phyloP scores from a whole-genome alignment of 1,140 invertebrate species.

The Manduca sexta region DNA sequence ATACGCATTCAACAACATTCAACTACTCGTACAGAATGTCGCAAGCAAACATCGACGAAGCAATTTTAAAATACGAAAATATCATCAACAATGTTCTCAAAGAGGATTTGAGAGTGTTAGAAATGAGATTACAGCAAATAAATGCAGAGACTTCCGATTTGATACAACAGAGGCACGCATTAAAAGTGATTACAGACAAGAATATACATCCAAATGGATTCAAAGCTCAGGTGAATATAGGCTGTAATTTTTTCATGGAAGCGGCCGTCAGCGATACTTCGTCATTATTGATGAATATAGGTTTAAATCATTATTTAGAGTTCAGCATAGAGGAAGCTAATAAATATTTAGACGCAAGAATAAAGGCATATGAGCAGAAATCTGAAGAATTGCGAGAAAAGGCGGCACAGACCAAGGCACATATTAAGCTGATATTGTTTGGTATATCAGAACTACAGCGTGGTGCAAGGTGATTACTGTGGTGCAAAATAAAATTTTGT shows the following conservation, averaged over 20 bases:
- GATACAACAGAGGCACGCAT: constrained; percentile 79
- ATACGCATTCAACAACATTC: too few species aligned
- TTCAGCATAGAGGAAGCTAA: constrained; percentile 82
- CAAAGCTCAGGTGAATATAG: constrained; percentile 86
- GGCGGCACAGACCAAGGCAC: constrained; percentile 81
- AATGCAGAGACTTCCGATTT: constrained; percentile 84
- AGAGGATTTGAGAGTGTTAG: constrained; percentile 76
- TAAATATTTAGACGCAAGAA: constrained; percentile 80
- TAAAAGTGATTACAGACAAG: constrained; percentile 75
- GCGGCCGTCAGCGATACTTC: constrained; percentile 80
- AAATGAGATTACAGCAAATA: constrained; percentile 75
- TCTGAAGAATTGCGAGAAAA: constrained; percentile 77
- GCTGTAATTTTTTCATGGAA: constrained; percentile 84
- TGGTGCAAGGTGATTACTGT: background rate
- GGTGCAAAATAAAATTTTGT: too few species aligned
- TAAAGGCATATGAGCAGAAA: constrained; percentile 77
- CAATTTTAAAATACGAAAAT: constrained; percentile 44
- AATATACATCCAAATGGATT: constrained; percentile 74
- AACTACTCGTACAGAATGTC: constrained; percentile 22
- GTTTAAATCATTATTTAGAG: constrained; percentile 84
- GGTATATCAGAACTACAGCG: constrained; percentile 75
- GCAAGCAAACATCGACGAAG: constrained; percentile 28
- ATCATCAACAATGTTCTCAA: constrained; percentile 80
- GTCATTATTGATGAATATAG: constrained; percentile 82
- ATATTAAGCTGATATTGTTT: constrained; percentile 86